A percentile compares a stretch with the other conserved stretches of the same genome.
Evolutionary conservation across 2,797 vertebrate species (phyloP).

Genomic region (Acomys russatus): DNA sequence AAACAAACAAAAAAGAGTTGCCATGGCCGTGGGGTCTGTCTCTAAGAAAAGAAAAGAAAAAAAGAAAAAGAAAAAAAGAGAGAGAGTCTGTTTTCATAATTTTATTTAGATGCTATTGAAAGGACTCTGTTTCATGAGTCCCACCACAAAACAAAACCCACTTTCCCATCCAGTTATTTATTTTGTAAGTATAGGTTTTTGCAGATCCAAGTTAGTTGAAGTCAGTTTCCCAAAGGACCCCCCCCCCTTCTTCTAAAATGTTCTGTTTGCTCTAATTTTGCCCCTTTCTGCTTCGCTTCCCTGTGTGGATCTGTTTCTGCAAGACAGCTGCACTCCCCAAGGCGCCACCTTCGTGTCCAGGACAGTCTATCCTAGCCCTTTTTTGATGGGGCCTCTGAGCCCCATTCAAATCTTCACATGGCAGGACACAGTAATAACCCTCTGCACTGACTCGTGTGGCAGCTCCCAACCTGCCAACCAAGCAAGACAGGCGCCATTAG

Average conservation of each 20-base stretch:
- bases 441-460: background rate
- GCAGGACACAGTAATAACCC: background rate
- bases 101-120: background rate
- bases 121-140: background rate
- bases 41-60: background rate
- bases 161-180: background rate
- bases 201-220: background rate
- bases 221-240: background rate
- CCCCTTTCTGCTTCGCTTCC: background rate
- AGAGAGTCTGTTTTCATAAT: background rate
- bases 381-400: background rate
- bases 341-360: background rate
- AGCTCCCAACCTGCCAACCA: background rate
- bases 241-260: background rate
- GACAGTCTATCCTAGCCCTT: background rate
- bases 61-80: background rate
- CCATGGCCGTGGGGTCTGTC: background rate
- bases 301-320: background rate
- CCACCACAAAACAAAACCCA: background rate
- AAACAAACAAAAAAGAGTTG: too few relatives aligned
- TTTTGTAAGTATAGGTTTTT: background rate
- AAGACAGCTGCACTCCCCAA: background rate
- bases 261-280: background rate
- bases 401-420: background rate
- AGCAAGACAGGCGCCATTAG: background rate